Conservation (phyloP, 1,140 invertebrate species). For the Vanessa tameamea region DNA sequence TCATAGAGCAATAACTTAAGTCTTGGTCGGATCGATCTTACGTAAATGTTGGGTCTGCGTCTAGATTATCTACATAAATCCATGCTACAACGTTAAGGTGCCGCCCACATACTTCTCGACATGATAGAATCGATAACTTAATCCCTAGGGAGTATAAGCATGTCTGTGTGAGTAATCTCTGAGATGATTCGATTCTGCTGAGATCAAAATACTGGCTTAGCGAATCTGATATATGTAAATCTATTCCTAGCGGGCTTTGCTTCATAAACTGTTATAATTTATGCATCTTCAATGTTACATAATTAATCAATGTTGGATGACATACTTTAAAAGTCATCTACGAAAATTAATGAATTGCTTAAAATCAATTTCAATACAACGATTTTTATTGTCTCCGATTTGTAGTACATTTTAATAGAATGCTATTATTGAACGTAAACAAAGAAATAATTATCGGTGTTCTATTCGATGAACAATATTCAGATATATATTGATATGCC, state of each 20-base stretch:
- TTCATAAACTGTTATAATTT: constrained; percentile 8
- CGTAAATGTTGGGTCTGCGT: constrained; percentile 10
- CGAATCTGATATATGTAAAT: constrained; percentile 18
- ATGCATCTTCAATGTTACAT: constrained; percentile 9
- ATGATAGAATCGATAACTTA: constrained; percentile 34
- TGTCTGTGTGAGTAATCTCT: constrained; percentile 28
- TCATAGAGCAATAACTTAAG: constrained; percentile 13
- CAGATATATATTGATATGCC: too few species aligned
- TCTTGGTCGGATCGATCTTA: constrained; percentile 5
- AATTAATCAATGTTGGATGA: background rate
- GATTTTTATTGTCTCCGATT: too few species aligned
- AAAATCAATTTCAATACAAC: too few species aligned
- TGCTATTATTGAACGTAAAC: too few species aligned
- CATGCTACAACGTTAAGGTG: constrained; percentile 19
- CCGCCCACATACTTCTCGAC: constrained; percentile 20
- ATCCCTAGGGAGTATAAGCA: constrained; percentile 28
- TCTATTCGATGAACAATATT: too few species aligned
- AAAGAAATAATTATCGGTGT: too few species aligned
- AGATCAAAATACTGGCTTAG: constrained; percentile 18
- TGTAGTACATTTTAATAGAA: too few species aligned
- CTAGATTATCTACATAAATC: constrained; percentile 34
- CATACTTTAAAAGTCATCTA: background rate
- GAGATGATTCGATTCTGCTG: constrained; percentile 28
- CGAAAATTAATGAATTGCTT: background rate
- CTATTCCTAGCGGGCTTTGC: constrained; percentile 3